phyloP scores from a whole-genome alignment of 1,140 invertebrate species.

The Subanguina moxae region DNA sequence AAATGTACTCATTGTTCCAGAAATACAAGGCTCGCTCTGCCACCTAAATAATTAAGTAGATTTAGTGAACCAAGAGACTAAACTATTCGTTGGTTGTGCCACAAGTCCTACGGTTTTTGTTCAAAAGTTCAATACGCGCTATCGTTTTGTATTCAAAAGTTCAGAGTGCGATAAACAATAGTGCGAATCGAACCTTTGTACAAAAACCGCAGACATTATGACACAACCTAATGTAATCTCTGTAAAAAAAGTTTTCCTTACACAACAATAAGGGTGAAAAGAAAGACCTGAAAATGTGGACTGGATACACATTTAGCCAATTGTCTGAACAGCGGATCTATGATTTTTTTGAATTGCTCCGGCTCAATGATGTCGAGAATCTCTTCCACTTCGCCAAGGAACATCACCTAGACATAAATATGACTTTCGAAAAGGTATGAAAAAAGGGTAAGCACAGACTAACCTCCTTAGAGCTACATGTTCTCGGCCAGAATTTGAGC shows the following conservation, averaged over 20 bases:
- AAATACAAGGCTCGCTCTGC: constrained; percentile 65
- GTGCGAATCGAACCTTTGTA: no score
- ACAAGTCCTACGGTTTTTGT: no score
- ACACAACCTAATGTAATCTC: no score
- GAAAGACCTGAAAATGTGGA: constrained; percentile 66
- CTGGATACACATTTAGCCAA: constrained; percentile 64
- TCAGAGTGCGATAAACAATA: no score
- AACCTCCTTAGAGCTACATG: constrained; percentile 64
- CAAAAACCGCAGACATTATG: no score
- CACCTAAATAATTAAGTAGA: constrained; percentile 61
- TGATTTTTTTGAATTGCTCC: constrained; percentile 64
- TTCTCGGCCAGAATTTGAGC: constrained; percentile 65
- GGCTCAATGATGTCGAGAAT: constrained; percentile 66
- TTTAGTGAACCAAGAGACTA: no score
- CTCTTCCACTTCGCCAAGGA: constrained; percentile 65
- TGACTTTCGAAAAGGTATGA: constrained; percentile 5
- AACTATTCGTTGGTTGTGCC: no score
- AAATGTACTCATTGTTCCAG: constrained; percentile 66
- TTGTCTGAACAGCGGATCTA: constrained; percentile 64
- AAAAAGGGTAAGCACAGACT: constrained; percentile 17
- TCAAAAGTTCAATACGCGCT: background rate
- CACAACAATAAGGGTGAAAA: no score
- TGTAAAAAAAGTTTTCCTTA: constrained; percentile 11
- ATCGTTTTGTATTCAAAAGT: background rate
- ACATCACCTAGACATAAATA: constrained; percentile 60